A percentile compares a stretch with the other conserved stretches of the same genome.
These are phyloP conservation scores for Tigriopus japonicus DNA, from an alignment of 1,140 invertebrate species.

Conservation along the genomic window DNA sequence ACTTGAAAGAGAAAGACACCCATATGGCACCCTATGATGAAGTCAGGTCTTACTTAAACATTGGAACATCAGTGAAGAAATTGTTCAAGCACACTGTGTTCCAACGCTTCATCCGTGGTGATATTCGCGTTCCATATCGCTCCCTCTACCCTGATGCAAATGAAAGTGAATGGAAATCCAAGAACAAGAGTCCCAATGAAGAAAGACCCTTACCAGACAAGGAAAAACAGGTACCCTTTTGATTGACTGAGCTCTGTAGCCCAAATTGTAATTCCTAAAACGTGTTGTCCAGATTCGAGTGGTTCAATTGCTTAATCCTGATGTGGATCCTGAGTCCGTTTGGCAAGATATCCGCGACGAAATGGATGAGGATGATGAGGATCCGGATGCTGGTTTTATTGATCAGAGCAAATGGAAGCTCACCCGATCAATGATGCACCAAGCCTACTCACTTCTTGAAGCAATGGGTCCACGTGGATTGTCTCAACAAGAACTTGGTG, in stretches of 20 bases:
- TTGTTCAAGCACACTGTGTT: conserved; percentile 28
- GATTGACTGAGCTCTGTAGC: no score
- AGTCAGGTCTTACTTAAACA: conserved; percentile 28
- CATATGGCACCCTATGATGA: conserved; percentile 32
- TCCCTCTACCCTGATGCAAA: conserved; percentile 37
- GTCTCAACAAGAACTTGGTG: conserved; percentile 28
- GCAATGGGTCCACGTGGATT: conserved; percentile 28
- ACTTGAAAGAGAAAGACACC: conserved; percentile 34
- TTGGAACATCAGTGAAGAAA: conserved; percentile 30
- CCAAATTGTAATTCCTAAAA: no score
- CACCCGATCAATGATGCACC: conserved; percentile 27
- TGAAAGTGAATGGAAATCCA: conserved; percentile 28
- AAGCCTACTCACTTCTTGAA: conserved; percentile 31
- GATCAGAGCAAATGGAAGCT: conserved; percentile 25
- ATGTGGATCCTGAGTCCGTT: conserved; percentile 28
- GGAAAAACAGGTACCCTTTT: no score
- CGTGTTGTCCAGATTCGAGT: conserved; percentile 33
- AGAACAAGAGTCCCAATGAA: not conserved
- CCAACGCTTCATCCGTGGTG: conserved; percentile 21
- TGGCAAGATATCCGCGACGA: conserved; percentile 25
- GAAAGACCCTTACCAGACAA: not conserved
- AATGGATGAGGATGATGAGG: conserved; percentile 26
- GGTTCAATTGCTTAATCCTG: conserved; percentile 32
- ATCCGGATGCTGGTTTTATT: conserved; percentile 28
- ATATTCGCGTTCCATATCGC: conserved; percentile 30